phyloP scores from a whole-genome alignment of 2,113 vertebrate genomes.

The Mellivora capensis region DNA sequence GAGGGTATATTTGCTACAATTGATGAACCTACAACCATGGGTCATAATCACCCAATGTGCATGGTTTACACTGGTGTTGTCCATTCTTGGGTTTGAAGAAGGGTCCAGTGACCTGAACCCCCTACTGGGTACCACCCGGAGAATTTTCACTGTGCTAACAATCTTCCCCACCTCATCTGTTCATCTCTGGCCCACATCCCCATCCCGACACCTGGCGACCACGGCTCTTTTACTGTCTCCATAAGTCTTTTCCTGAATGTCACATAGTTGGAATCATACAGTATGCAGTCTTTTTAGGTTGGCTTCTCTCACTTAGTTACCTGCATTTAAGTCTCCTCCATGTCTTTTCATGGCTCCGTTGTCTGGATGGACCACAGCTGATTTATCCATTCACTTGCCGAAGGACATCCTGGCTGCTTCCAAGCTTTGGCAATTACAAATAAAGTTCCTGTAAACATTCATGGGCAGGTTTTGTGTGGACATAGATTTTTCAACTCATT shows the following conservation, averaged over 20 bases:
- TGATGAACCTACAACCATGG: not conserved
- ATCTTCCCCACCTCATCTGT: accelerated
- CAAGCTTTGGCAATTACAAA: not conserved
- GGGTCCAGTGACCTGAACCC: accelerated
- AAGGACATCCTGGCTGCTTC: not conserved
- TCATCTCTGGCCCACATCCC: no score
- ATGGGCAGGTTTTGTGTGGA: not conserved
- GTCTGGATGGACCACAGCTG: not conserved
- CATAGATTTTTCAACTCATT: not conserved
- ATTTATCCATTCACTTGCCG: accelerated
- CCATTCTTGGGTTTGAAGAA: no score
- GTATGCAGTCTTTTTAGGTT: not conserved
- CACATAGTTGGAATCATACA: no score
- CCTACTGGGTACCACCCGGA: no score
- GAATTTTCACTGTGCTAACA: not conserved
- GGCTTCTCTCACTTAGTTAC: not conserved
- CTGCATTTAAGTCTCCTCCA: not conserved
- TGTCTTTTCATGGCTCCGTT: not conserved
- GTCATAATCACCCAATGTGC: not conserved
- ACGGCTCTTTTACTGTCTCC: not conserved
- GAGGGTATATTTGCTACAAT: not conserved
- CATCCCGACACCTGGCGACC: not conserved
- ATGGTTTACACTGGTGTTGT: not conserved
- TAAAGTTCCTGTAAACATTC: not conserved
- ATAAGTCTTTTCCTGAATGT: not conserved